A percentile compares a stretch with the other conserved stretches of the same genome.
Evolutionary conservation across 2,888 invertebrate genomes (phyloP).

Genomic region (Ypsolopha scabrella): DNA sequence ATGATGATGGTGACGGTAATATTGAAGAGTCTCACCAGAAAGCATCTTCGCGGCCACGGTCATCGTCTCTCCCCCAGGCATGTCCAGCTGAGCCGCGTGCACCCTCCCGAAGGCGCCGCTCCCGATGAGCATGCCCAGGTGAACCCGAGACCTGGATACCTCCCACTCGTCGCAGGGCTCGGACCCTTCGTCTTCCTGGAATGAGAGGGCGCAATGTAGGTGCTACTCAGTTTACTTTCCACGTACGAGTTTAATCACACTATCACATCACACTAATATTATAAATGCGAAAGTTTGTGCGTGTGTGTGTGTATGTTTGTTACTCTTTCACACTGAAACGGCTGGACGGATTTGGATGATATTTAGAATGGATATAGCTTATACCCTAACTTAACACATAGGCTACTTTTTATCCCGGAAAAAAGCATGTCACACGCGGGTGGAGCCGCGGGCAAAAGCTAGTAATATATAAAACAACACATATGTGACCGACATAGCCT

Average conservation of each 20-base stretch:
- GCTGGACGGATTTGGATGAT: too few species aligned
- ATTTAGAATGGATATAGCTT: too few species aligned
- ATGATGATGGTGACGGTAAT: too few species aligned
- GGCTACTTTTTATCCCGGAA: too few species aligned
- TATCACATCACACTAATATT: not conserved
- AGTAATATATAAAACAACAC: too few species aligned
- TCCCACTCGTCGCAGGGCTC: slow-evolving; percentile 52
- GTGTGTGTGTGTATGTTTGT: too few species aligned
- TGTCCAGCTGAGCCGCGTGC: slow-evolving; percentile 73
- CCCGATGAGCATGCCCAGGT: slow-evolving; percentile 71
- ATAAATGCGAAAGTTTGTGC: not conserved
- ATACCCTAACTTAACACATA: too few species aligned
- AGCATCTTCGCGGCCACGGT: slow-evolving; percentile 82
- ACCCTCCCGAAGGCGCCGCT: slow-evolving; percentile 84
- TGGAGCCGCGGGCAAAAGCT: too few species aligned
- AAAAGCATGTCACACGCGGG: too few species aligned
- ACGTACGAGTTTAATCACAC: not conserved
- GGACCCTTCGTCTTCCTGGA: slow-evolving; percentile 26
- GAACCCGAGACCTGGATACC: slow-evolving; percentile 55
- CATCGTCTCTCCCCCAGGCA: slow-evolving; percentile 53
- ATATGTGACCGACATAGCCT: too few species aligned
- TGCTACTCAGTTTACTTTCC: not conserved
- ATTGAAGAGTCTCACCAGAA: slow-evolving; percentile 60
- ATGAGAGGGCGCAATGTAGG: not conserved
- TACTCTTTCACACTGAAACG: too few species aligned